Evolutionary conservation across 2,797 vertebrate genomes (phyloP).

Genomic region (Pyrocephalus nanus): DNA sequence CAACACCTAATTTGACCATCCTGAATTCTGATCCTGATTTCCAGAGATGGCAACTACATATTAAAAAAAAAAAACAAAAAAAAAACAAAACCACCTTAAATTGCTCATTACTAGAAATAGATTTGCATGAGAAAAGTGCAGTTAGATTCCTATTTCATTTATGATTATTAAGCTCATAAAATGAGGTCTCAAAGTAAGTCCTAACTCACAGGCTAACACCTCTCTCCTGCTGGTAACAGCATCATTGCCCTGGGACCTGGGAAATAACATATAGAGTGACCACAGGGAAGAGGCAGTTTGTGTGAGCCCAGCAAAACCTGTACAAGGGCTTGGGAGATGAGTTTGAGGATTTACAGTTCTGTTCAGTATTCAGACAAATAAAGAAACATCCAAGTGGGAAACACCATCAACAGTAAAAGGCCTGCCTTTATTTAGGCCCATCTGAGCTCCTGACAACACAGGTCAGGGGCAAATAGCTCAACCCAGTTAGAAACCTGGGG

Average conservation of each 20-base stretch:
- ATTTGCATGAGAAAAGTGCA: conserved; percentile 39
- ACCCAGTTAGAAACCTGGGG: neutral
- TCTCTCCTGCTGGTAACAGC: neutral
- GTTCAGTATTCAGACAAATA: neutral
- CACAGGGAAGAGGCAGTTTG: neutral
- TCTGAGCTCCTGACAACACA: neutral
- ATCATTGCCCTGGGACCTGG: neutral
- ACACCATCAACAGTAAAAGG: neutral
- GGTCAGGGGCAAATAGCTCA: neutral
- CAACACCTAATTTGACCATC: conserved; percentile 25
- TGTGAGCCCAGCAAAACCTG: neutral
- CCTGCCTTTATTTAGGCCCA: neutral
- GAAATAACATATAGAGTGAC: neutral
- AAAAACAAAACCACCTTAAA: neutral
- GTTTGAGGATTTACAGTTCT: neutral
- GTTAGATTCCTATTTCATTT: neutral
- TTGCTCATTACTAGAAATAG: conserved; percentile 52
- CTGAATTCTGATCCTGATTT: conserved; percentile 48
- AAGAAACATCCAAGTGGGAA: neutral
- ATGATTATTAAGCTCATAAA: neutral
- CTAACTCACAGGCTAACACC: neutral
- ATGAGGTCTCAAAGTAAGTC: neutral
- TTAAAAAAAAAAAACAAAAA: neutral
- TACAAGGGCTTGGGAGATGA: neutral
- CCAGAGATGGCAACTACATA: neutral